Evolutionary conservation across 2,113 vertebrate species (phyloP), one percentile per base, ranked within the genome.

Genomic region (Taxidea taxus): DNA sequence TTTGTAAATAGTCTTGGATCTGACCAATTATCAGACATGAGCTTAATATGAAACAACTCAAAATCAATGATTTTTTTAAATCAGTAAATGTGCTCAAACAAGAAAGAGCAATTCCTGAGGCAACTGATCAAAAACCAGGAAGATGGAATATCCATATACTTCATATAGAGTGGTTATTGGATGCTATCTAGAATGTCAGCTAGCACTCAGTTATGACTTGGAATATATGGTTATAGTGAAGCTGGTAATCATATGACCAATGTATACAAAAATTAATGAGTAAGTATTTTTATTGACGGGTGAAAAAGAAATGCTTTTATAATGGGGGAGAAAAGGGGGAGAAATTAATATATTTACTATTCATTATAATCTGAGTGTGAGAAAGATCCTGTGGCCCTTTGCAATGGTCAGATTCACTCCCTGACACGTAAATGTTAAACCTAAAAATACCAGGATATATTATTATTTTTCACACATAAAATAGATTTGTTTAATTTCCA

Each of bases 381-480:
- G 60, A 44, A 78, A 90, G 11, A 51, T 85, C 0, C 25, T 91
- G 87, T 62, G 88, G 72, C 29, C 20, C 21, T 58, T 34, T 31
- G 39, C 31, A 70, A 58, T 86, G 42, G 86, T 80, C 70, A 80
- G 27, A 70, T 81, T 80, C n/a, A 87, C n/a, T 86, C 21, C 44
- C 13, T 58, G 51, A 29, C 34, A 62, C 2, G 16, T 37, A 92
- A 54, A 51, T 54, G 81, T n/a, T 27, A 60, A 60, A 82, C 20
- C 27, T 83, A 37, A 81, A n/a, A 62, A 29, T 42, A 72, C 21
- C 10, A 84, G 44, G 23, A 27, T 68, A 44, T 87, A 51, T 74
- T 81, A 64, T 74, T 84, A 95, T 81, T 95, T 95, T 87, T 74
- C 51, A 72, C 10, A 72, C 51, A 81, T n/a, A 72, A 91, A 72